phyloP scores from a whole-genome alignment of 2,797 vertebrate species.

The Carduelis carduelis region DNA sequence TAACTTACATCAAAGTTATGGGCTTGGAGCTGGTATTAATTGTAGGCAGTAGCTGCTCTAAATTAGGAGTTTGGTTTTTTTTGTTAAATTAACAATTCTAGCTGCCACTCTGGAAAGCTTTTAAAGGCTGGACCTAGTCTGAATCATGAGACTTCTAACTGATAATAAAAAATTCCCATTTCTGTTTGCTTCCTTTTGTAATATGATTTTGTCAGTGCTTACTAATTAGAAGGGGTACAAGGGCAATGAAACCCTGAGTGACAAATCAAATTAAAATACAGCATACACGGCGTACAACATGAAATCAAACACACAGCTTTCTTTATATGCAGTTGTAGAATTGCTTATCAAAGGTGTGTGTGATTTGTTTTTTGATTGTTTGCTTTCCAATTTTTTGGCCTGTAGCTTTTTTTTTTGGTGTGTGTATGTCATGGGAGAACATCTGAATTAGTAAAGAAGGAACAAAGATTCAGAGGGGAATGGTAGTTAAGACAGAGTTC shows the following conservation, averaged over 20 bases:
- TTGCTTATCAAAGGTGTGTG: not conserved
- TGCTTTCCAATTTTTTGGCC: not conserved
- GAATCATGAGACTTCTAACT: not conserved
- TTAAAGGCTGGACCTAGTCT: not conserved
- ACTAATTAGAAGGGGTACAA: not conserved
- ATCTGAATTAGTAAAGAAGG: not conserved
- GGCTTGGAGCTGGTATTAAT: not conserved
- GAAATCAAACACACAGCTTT: not conserved
- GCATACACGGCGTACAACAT: not conserved
- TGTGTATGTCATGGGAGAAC: not conserved
- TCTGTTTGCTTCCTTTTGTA: not conserved
- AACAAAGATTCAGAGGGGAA: not conserved
- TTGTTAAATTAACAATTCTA: not conserved
- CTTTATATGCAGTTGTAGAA: not conserved
- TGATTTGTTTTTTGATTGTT: not conserved
- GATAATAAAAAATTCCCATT: not conserved
- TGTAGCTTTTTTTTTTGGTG: not conserved
- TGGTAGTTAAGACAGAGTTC: not conserved
- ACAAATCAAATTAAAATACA: not conserved
- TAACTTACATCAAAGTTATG: not conserved
- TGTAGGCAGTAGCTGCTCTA: not conserved
- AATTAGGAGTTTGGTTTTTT: not conserved
- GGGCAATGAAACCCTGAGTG: not conserved
- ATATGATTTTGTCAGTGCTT: not conserved
- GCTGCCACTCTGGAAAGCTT: not conserved